Evolutionary conservation across 2,888 invertebrate genomes (phyloP), one percentile per base, ranked within the genome.

Genomic region (Drosophila leonis): DNA sequence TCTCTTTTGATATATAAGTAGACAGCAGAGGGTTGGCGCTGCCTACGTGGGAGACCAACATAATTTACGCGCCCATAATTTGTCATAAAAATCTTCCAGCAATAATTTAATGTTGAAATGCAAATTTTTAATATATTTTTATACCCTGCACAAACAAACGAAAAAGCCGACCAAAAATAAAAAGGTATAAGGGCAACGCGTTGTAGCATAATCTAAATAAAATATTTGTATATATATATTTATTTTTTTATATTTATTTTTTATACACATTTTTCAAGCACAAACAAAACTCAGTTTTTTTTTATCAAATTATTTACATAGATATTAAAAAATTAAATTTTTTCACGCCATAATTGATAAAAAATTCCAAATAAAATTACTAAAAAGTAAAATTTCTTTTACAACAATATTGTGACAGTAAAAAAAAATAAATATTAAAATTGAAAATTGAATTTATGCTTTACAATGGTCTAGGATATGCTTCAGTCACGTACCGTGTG

Each of bases 21-120:
- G 57, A 56, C 62, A 64, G 64, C 48, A 37, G 44, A 29, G 18
- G 37, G 35, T 39, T 55, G 29, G 39, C 15, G 35, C 54, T 10
- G 54, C 56, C 56, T 18, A 18, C 71, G 52, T 69, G 72, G 72
- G 73, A 77, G 77, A 70, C 90, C 88, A 79, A 78, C 90, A 90
- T 91, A 91, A 91, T 90, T 91, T 91, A 91, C 90, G 89, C 90
- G 83, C 79, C 90, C 91, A 91, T 91, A 91, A 91, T 91, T 91
- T 91, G 91, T 91, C 92, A 91, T 91, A 90, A 91, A 91, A 90
- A 91, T 90, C 91, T 90, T 80, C 59, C 69, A 67, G 79, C 74
- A 85, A 88, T 88, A 88, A 81, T 90, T 89, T 87, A 83, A 87
- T 88, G 90, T 81, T 80, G 83, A 87, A 89, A 87, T 90, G 87